Conservation (phyloP, 1,140 invertebrate genomes). For the Druon quercuslanigerum region DNA sequence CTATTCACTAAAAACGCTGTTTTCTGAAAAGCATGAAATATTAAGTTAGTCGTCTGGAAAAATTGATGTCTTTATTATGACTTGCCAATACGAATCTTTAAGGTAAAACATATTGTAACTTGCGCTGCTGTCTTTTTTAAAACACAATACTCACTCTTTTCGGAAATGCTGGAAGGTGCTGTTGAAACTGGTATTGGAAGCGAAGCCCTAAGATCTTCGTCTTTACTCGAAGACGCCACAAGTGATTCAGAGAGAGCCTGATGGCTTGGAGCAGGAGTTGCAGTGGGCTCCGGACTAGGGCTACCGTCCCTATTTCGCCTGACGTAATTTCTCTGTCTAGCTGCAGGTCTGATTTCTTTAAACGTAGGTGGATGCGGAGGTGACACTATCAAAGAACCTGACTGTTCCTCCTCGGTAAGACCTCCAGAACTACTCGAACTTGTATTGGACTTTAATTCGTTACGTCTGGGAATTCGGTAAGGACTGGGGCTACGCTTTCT, state of each 20-base stretch:
- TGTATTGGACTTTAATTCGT: slow-evolving; percentile 57
- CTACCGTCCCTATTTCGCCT: slow-evolving; percentile 78
- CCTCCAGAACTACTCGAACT: slow-evolving; percentile 59
- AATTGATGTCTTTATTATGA: background rate
- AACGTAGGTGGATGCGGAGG: slow-evolving; percentile 75
- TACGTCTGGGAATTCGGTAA: slow-evolving; percentile 71
- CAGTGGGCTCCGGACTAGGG: slow-evolving; percentile 71
- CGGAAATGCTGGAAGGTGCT: slow-evolving; percentile 44
- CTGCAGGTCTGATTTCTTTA: slow-evolving; percentile 79
- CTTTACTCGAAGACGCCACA: slow-evolving; percentile 66
- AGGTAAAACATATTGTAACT: background rate
- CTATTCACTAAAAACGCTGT: no score
- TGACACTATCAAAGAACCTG: slow-evolving; percentile 70
- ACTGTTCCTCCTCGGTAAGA: slow-evolving; percentile 72
- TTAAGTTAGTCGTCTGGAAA: no score
- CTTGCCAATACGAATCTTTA: background rate
- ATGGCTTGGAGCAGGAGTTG: slow-evolving; percentile 43
- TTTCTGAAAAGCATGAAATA: no score
- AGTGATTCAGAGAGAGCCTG: slow-evolving; percentile 47
- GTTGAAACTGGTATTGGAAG: slow-evolving; percentile 57
- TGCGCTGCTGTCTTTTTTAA: background rate
- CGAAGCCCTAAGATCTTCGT: slow-evolving; percentile 70
- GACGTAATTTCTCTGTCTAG: slow-evolving; percentile 80
- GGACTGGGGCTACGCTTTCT: slow-evolving; percentile 69
- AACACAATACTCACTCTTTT: slow-evolving; percentile 69